Percentiles rank a stretch among this genome's conserved stretches.
These are phyloP conservation scores for Druon quercuslanigerum DNA, from an alignment of 1,140 invertebrate genomes.

Conservation along the genomic window DNA sequence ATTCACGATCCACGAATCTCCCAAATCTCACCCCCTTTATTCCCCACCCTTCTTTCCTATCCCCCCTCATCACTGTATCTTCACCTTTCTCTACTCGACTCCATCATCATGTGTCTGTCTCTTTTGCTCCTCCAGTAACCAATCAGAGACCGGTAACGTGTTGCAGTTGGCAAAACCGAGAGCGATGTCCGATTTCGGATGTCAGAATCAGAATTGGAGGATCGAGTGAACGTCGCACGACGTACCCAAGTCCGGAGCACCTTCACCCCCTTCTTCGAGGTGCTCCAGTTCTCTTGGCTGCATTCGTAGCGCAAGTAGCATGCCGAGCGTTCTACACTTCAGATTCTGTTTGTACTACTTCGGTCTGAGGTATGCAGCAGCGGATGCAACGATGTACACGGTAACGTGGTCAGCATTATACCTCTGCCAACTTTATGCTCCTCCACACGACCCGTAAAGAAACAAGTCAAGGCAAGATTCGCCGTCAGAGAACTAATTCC, in stretches of 20 bases:
- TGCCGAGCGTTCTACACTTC: slow-evolving; percentile 18
- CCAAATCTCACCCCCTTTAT: background rate
- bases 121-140: background rate
- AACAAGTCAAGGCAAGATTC: slow-evolving; percentile 25
- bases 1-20: slow-evolving; percentile 20
- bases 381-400: slow-evolving; percentile 22
- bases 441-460: slow-evolving; percentile 23
- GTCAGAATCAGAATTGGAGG: too few species aligned
- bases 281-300: slow-evolving; percentile 13
- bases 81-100: too few species aligned
- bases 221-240: too few species aligned
- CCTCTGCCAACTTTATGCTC: slow-evolving; percentile 24
- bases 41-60: background rate
- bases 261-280: background rate
- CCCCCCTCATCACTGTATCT: too few species aligned
- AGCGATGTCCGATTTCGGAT: too few species aligned
- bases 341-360: slow-evolving; percentile 31
- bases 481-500: background rate
- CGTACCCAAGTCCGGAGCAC: too few species aligned
- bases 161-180: too few species aligned
- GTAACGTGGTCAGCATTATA: slow-evolving; percentile 13
- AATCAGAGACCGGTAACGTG: too few species aligned
- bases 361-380: slow-evolving; percentile 18
- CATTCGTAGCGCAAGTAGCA: slow-evolving; percentile 17
- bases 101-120: background rate